These are phyloP conservation scores for Eupithecia abbreviata DNA, from an alignment of 2,888 invertebrate genomes.

Conservation along the genomic window DNA sequence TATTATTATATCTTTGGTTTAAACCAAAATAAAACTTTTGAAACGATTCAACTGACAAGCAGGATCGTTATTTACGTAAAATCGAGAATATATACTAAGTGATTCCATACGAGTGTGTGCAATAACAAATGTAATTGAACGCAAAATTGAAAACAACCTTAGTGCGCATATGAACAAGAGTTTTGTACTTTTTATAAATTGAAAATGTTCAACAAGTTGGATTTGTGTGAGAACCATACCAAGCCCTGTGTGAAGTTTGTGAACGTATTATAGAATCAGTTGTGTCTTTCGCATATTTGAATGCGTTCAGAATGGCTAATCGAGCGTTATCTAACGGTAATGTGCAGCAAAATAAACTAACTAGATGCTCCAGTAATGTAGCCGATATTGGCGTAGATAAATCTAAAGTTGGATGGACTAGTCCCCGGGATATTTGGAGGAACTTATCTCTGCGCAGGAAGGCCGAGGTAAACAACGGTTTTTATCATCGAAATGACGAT, in stretches of 20 bases:
- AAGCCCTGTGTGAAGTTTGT: conserved; percentile 46
- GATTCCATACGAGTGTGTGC: conserved; percentile 46
- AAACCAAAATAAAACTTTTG: conserved; percentile 49
- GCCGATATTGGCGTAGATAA: conserved; percentile 73
- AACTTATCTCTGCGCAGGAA: conserved; percentile 78
- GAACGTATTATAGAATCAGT: conserved; percentile 44
- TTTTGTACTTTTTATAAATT: conserved; percentile 48
- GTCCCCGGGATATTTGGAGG: conserved; percentile 80
- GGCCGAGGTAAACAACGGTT: conserved; percentile 65
- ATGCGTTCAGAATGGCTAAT: conserved; percentile 73
- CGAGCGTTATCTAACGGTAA: conserved; percentile 64
- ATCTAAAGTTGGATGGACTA: conserved; percentile 77
- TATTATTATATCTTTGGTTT: too few species aligned
- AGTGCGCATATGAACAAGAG: conserved; percentile 48
- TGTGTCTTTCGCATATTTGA: conserved; percentile 44
- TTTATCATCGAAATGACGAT: conserved; percentile 1
- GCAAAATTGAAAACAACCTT: conserved; percentile 41
- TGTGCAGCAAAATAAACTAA: conserved; percentile 66
- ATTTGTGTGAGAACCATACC: conserved; percentile 55
- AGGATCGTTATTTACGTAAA: not conserved
- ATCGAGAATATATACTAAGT: conserved; percentile 16
- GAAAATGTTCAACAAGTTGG: conserved; percentile 55
- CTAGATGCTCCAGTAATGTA: conserved; percentile 76
- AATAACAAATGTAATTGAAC: conserved; percentile 52
- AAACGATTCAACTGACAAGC: conserved; percentile 17